A percentile compares a stretch with the other conserved stretches of the same genome.
Evolutionary conservation across 2,888 invertebrate genomes (phyloP).

Genomic region (Hipparchia semele): DNA sequence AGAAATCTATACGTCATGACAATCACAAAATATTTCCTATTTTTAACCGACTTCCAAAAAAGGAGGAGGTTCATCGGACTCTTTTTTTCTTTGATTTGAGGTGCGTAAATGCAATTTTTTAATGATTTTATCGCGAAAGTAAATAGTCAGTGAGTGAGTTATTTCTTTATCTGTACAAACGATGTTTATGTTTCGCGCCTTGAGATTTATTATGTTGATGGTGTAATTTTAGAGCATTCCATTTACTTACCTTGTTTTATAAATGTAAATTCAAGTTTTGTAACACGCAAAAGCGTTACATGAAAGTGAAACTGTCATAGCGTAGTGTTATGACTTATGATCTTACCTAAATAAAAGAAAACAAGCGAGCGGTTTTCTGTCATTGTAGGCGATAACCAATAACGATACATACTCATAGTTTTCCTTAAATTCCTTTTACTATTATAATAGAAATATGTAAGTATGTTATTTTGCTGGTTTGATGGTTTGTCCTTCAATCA

Average conservation of each 20-base stretch:
- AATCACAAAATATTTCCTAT: conserved; percentile 9
- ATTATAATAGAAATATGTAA: no score
- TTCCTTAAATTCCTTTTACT: no score
- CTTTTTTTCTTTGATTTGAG: no score
- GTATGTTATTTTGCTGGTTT: no score
- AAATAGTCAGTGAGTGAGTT: conserved; percentile 24
- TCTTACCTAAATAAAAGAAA: conserved; percentile 14
- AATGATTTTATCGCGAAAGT: conserved; percentile 14
- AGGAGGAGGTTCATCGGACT: no score
- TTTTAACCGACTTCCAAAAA: background rate
- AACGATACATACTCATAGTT: background rate
- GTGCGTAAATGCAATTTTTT: no score
- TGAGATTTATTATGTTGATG: conserved; percentile 43
- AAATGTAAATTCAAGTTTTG: conserved; percentile 43
- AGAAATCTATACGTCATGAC: background rate
- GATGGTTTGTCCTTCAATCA: no score
- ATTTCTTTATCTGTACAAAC: conserved; percentile 28
- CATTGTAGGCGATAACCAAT: background rate
- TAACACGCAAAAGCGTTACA: conserved; percentile 36
- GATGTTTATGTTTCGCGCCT: conserved; percentile 43
- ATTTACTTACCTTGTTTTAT: conserved; percentile 44
- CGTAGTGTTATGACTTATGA: conserved; percentile 15
- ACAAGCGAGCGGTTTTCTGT: background rate
- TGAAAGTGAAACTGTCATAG: conserved; percentile 34
- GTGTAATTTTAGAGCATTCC: conserved; percentile 44